A percentile compares a stretch with the other conserved stretches of the same genome.
Conservation (phyloP, 2,888 invertebrate genomes). For the Nysson spinosus region DNA sequence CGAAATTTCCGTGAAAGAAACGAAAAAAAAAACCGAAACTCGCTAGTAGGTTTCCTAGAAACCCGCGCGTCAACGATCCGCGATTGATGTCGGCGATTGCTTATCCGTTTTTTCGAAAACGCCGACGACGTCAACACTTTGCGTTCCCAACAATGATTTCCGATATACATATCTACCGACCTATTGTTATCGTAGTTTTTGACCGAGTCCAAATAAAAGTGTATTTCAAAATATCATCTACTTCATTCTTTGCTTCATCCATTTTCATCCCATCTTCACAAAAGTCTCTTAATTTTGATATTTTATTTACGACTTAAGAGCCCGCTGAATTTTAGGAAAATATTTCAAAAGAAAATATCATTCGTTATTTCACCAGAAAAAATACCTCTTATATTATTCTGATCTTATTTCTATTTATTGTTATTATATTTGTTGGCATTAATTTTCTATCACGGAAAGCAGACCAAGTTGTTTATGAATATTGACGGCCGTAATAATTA, state of each 20-base stretch:
- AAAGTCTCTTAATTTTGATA: too few species aligned
- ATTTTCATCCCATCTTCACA: background rate
- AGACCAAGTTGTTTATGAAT: too few species aligned
- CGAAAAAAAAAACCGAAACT: background rate
- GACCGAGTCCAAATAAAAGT: conserved; percentile 76
- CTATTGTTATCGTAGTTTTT: conserved; percentile 77
- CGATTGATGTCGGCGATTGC: too few species aligned
- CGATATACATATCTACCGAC: conserved; percentile 75
- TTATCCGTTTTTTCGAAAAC: conserved; percentile 45
- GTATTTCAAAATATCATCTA: conserved; percentile 72
- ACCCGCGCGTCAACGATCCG: conserved; percentile 25
- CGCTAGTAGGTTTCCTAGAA: background rate
- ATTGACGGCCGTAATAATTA: too few species aligned
- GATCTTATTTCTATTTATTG: too few species aligned
- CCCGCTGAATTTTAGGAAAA: too few species aligned
- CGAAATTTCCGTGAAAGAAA: conserved; percentile 46
- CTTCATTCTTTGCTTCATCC: conserved; percentile 15
- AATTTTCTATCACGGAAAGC: too few species aligned
- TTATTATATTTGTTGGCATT: too few species aligned
- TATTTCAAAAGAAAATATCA: too few species aligned
- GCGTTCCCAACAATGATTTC: conserved; percentile 64
- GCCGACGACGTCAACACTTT: conserved; percentile 38
- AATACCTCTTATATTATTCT: too few species aligned
- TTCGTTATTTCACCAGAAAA: too few species aligned
- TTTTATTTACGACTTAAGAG: too few species aligned